phyloP scores from a whole-genome alignment of 2,113 vertebrate genomes.

The Hippocampus mohnikei region DNA sequence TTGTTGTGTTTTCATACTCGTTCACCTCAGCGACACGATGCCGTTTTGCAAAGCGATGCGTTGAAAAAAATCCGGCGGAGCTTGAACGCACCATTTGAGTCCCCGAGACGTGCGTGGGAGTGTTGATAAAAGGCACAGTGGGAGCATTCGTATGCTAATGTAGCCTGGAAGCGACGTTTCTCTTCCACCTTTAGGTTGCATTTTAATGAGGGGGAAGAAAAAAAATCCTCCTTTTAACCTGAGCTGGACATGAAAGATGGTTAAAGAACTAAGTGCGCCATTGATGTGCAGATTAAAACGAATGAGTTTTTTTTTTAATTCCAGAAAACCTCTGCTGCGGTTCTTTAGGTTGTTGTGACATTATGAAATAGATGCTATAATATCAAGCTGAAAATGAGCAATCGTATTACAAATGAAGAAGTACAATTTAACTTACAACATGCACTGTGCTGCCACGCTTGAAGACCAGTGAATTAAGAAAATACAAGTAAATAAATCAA shows the following conservation, averaged over 20 bases:
- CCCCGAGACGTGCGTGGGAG: not conserved
- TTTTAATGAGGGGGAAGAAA: conserved; percentile 46
- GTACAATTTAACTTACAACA: too few species aligned
- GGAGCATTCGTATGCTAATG: conserved; percentile 38
- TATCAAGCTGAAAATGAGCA: not conserved
- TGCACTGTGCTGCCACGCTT: too few species aligned
- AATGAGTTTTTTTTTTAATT: not conserved
- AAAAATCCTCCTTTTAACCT: conserved; percentile 18
- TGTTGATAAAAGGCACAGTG: conserved; percentile 25
- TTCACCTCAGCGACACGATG: not conserved
- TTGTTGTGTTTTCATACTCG: not conserved
- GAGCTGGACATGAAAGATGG: conserved; percentile 1
- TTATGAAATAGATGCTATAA: not conserved
- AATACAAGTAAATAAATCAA: too few species aligned
- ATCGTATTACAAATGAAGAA: not conserved
- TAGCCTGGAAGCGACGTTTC: conserved; percentile 28
- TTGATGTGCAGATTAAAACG: not conserved
- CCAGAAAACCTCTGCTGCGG: not conserved
- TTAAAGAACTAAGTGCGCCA: not conserved
- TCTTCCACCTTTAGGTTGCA: conserved; percentile 38
- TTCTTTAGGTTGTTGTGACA: not conserved
- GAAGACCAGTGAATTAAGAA: too few species aligned
- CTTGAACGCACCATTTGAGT: conserved; percentile 7
- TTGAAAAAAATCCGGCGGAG: conserved; percentile 5
- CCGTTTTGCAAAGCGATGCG: not conserved